phyloP scores from a whole-genome alignment of 2,113 vertebrate species.

The Catharus bicknelli region DNA sequence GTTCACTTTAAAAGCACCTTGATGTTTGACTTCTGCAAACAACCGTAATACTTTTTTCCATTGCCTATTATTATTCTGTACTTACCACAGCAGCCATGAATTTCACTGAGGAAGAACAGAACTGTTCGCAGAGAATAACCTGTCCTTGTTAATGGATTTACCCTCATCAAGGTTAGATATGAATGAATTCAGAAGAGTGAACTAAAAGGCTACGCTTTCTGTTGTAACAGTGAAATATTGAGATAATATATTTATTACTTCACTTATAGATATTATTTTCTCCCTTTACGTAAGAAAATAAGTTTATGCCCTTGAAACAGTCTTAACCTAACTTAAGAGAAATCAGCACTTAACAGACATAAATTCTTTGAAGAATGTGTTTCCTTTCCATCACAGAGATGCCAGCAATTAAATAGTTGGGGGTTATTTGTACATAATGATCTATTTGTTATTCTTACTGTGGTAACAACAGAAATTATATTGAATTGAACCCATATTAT shows the following conservation, averaged over 20 bases:
- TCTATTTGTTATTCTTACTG: neutral
- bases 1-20: constrained; percentile 43
- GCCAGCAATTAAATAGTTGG: neutral
- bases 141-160: neutral
- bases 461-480: neutral
- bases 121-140: neutral
- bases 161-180: neutral
- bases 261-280: neutral
- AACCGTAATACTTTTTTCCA: constrained; percentile 8
- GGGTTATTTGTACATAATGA: neutral
- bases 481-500: neutral
- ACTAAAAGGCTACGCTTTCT: neutral
- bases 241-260: neutral
- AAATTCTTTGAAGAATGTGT: neutral
- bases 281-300: neutral
- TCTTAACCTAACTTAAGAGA: neutral
- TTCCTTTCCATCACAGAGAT: neutral
- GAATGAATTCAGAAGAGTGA: neutral
- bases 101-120: constrained; percentile 39
- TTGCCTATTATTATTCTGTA: constrained; percentile 17
- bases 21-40: constrained; percentile 21
- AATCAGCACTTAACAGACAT: neutral
- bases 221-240: neutral
- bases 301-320: neutral
- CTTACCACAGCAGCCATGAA: constrained; percentile 7